Base-by-base conservation (phyloP, 2,888 invertebrate species). In the Rhamphomyia laevipes region DNA sequence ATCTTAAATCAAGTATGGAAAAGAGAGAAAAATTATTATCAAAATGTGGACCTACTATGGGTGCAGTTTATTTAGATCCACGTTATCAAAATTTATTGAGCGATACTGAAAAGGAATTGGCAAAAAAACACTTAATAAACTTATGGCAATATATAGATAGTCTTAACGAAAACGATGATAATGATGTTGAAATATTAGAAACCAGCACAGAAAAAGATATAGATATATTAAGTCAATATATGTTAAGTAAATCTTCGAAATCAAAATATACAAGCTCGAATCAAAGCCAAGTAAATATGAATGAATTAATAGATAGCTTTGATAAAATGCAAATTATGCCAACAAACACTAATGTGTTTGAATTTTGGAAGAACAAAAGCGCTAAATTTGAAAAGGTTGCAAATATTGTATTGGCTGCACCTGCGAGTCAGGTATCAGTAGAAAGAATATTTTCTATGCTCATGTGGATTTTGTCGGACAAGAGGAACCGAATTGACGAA, bases 1-100 rank as follows among this genome's bases (percentile, higher is more conserved):
- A 16, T 16, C 35, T 35, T 45, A 45, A 35, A 45, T 35, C 35
- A 13, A 17, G 11, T 33, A 45, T 45, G 45, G 35, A 45, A 18
- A 33, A 31, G 31, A 35, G n/a, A 44, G 33, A 44, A 16, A 44
- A 44, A 44, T 30, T 31, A 31, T 44, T 44, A 35, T 35, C 35
- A 33, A 45, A 44, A 33, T 18, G 45, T 45, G 21, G 18, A n/a
- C 17, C 33, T 13, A 45, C n/a, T 10, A 45, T 45, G 35, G 45
- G 33, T 45, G 45, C 45, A 17, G 17, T 45, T n/a, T 45, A 45
- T 45, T n/a, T 45, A 33, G 45, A 45, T 45, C 35, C 18, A 41
- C 41, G 41, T 21, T 41, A 41, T 18, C 21, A 41, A 41, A 41
- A 41, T 41, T 41, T 41, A 41, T 41, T 41, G 6, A 41, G 41